Conservation (phyloP, 53 echinoderm and acorn worm species). For the Stichopus horrens region DNA sequence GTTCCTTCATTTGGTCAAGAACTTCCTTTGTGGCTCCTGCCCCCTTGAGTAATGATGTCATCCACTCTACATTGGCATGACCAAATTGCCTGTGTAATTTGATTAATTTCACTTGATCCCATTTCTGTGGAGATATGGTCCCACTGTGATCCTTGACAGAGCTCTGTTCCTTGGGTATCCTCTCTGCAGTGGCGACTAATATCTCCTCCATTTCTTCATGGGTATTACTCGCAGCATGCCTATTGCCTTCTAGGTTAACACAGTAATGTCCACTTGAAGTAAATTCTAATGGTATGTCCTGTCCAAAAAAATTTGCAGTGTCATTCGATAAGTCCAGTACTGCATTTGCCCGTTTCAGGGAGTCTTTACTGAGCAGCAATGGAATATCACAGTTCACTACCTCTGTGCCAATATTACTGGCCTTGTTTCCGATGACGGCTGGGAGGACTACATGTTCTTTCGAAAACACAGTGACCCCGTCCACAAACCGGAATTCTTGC, state of each 20-base stretch:
- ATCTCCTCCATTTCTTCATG: neutral
- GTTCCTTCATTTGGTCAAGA: constrained; percentile 1
- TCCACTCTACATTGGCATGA: neutral
- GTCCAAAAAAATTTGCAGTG: neutral
- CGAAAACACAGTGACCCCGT: neutral
- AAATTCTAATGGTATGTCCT: neutral
- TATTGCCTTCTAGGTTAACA: neutral
- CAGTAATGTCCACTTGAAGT: constrained; percentile 28
- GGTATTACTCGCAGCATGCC: too few species aligned
- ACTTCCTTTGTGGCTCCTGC: neutral
- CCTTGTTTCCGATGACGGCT: constrained; percentile 5
- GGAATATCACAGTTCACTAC: constrained; percentile 62
- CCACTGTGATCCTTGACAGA: neutral
- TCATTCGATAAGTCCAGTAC: constrained; percentile 27
- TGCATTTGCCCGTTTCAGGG: constrained; percentile 44
- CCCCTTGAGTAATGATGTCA: neutral
- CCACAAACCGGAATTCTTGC: constrained; percentile 33
- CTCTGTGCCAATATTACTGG: constrained; percentile 25
- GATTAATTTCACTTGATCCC: neutral
- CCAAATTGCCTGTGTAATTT: constrained; percentile 12
- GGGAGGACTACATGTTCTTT: constrained; percentile 21
- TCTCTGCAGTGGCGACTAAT: neutral
- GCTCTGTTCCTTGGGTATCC: too few species aligned
- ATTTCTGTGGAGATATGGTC: neutral
- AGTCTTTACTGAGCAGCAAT: constrained; percentile 56